These are phyloP conservation scores for Pteromalus puparum DNA, from an alignment of 1,140 invertebrate genomes.

Conservation along the genomic window DNA sequence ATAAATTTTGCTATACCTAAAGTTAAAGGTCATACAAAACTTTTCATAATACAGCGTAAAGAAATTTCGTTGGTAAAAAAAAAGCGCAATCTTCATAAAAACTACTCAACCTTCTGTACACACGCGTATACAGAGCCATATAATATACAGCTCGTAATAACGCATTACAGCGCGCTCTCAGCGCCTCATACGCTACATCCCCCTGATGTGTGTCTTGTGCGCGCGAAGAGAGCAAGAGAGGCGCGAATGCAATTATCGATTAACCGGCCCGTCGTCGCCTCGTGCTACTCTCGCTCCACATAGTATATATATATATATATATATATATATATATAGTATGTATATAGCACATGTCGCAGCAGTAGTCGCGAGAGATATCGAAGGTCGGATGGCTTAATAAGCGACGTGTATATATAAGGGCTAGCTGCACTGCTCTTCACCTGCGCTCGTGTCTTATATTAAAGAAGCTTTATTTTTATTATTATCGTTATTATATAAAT, in stretches of 20 bases:
- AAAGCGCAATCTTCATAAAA: no score
- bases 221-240: not conserved
- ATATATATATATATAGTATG: no score
- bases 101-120: no score
- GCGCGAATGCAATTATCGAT: constrained; percentile 45
- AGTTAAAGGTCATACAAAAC: no score
- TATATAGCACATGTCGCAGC: not conserved
- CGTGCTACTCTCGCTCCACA: not conserved
- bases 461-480: not conserved
- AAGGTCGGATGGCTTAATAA: not conserved
- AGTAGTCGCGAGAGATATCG: not conserved
- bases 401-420: not conserved
- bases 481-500: not conserved
- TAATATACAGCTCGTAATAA: not conserved
- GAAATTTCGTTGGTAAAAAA: no score
- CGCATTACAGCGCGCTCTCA: no score
- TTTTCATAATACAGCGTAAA: no score
- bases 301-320: not conserved
- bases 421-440: not conserved
- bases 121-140: no score
- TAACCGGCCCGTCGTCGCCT: constrained; percentile 1
- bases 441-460: not conserved
- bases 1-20: no score
- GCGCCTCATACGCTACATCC: not conserved
- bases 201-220: not conserved